Base-by-base conservation (phyloP, 2,113 vertebrate species). In the Pituophis catenifer region DNA sequence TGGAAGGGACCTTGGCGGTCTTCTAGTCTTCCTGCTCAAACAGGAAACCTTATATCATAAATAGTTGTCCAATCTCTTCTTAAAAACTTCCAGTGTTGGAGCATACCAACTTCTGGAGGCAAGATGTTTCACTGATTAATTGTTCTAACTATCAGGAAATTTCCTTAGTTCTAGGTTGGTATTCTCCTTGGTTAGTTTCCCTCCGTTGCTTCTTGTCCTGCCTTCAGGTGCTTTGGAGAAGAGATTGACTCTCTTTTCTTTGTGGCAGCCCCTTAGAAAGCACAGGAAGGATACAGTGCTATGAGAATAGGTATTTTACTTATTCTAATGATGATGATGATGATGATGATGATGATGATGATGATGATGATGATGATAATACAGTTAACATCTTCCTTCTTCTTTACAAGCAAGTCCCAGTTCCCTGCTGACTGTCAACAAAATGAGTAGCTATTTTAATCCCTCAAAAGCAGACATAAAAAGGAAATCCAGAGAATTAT, bases 401-500 rank as follows among this genome's bases (percentile, higher is more conserved):
- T 70, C 15, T 55, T 88, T 23, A 50, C 11, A 57, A 26, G 10
- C 52, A 58, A 85, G 53, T 87, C 8, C 23, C 86, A 75, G 11
- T 62, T 86, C 92, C 55, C 38, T 86, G 38, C 70, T 53, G 10
- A 93, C 54, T 93, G 54, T 48, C 88, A 75, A 93, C 70, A 90
- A 54, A 89, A 90, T 9, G 70, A 24, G 26, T 38, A 86, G 88
- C 86, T 90, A 86, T 86, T 90, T 90, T 90, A 26, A 13, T 38
- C 55, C 33, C 89, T 86, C 89, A 93, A 90, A 85, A 53, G 62
- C 70, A 52, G 81, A 59, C 70, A 62, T 54, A 21, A 1, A 93
- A 9, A 21, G n/a, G 88, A 87, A 90, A 62, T 12, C 29, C 29
- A 86, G n/a, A 81, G 54, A 93, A 26, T 90, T 23, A 8, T 65